Conservation (phyloP, 2,797 vertebrate species). For the Crypturellus tataupa region DNA sequence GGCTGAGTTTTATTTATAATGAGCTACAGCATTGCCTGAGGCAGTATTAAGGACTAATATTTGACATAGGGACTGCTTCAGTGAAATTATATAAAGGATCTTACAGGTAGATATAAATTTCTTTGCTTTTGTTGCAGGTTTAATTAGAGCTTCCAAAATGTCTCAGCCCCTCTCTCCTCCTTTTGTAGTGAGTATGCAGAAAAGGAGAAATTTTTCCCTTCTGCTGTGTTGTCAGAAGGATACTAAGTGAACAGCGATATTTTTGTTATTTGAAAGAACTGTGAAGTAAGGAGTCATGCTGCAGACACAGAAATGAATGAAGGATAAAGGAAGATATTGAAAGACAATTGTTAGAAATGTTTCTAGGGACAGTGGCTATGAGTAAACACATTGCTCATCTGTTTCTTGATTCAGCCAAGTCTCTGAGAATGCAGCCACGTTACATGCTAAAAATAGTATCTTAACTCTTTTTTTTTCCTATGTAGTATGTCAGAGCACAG, state of each 20-base stretch:
- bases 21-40: background rate
- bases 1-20: background rate
- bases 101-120: background rate
- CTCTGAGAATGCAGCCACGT: background rate
- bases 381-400: background rate
- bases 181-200: background rate
- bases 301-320: background rate
- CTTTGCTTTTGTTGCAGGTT: background rate
- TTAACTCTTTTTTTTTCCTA: background rate
- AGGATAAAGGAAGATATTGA: background rate
- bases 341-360: conserved; percentile 30
- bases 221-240: background rate
- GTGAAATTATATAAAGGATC: background rate
- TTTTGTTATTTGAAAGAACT: conserved; percentile 9
- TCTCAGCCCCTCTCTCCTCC: background rate
- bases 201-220: background rate
- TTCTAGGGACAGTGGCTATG: background rate
- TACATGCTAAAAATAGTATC: background rate
- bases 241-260: background rate
- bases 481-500: background rate
- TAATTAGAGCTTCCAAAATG: background rate
- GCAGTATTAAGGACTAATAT: background rate
- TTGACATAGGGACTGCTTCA: background rate
- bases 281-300: background rate
- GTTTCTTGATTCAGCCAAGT: background rate